Evolutionary conservation across 2,797 vertebrate species (phyloP).

Genomic region (Protonibea diacanthus): DNA sequence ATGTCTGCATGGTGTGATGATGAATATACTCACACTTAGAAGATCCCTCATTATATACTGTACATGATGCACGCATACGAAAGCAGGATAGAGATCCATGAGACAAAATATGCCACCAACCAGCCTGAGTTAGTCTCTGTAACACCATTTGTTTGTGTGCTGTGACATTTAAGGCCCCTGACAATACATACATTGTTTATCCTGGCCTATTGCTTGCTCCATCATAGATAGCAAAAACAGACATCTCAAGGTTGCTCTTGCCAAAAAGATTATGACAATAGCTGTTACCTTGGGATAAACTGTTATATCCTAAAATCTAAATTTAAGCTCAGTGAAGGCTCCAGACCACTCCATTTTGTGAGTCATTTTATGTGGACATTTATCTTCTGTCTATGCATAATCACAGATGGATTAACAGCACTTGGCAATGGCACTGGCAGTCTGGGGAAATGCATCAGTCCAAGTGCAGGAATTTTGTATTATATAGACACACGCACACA

Average conservation of each 20-base stretch:
- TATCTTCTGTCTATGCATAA: constrained; percentile 47
- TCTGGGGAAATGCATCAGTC: constrained; percentile 22
- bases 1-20: background rate
- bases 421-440: constrained; percentile 26
- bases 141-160: constrained; percentile 46
- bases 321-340: constrained; percentile 38
- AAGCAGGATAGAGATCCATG: background rate
- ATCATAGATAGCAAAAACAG: constrained; percentile 39
- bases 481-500: background rate
- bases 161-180: constrained; percentile 60
- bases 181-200: constrained; percentile 47
- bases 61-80: no score
- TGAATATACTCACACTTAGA: background rate
- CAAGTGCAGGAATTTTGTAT: constrained; percentile 6
- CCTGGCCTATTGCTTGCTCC: background rate
- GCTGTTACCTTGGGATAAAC: constrained; percentile 55
- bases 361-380: constrained; percentile 43
- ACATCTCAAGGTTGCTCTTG: constrained; percentile 51
- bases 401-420: constrained; percentile 54
- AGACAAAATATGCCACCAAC: background rate
- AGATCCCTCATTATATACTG: background rate
- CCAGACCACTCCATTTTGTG: constrained; percentile 9
- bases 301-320: constrained; percentile 44
- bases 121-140: constrained; percentile 19
- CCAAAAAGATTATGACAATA: constrained; percentile 52